A percentile compares a stretch with the other conserved stretches of the same genome.
Evolutionary conservation across 2,888 invertebrate species (phyloP).

Genomic region (Nomada fabriciana): DNA sequence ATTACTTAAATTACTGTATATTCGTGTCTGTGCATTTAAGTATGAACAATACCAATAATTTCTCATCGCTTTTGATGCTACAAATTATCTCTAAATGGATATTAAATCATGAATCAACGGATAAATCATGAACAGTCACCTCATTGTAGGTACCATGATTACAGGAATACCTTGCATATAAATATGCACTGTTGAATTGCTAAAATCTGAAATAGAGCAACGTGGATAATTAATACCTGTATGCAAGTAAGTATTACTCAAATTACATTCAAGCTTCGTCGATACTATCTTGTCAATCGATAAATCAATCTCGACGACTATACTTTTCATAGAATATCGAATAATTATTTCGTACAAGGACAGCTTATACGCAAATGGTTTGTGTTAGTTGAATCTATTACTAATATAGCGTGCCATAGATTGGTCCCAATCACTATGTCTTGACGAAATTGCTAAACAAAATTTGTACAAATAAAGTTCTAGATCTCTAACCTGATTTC

Average conservation of each 20-base stretch:
- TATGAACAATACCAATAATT: too few relatives aligned
- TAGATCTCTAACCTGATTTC: conserved; percentile 14
- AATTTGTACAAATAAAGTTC: background rate
- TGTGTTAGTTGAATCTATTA: conserved; percentile 17
- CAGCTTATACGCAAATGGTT: background rate
- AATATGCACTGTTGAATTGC: background rate
- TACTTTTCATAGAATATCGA: background rate
- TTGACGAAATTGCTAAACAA: conserved; percentile 7
- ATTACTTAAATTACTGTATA: too few relatives aligned
- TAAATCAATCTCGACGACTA: background rate
- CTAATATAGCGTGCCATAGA: conserved; percentile 25
- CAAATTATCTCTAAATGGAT: too few relatives aligned
- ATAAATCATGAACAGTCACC: too few relatives aligned
- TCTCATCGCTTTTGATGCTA: too few relatives aligned
- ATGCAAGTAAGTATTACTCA: background rate
- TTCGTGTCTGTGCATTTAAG: too few relatives aligned
- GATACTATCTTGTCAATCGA: background rate
- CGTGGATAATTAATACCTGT: too few relatives aligned
- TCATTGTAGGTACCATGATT: too few relatives aligned
- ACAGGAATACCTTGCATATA: too few relatives aligned
- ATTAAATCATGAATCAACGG: too few relatives aligned
- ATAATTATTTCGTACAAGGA: background rate
- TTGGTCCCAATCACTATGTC: background rate
- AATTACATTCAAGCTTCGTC: background rate
- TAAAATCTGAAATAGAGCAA: background rate